Percentiles rank a stretch among this genome's conserved stretches.
These are phyloP conservation scores for Gorsachius magnificus DNA, from an alignment of 2,797 vertebrate species.

Conservation along the genomic window DNA sequence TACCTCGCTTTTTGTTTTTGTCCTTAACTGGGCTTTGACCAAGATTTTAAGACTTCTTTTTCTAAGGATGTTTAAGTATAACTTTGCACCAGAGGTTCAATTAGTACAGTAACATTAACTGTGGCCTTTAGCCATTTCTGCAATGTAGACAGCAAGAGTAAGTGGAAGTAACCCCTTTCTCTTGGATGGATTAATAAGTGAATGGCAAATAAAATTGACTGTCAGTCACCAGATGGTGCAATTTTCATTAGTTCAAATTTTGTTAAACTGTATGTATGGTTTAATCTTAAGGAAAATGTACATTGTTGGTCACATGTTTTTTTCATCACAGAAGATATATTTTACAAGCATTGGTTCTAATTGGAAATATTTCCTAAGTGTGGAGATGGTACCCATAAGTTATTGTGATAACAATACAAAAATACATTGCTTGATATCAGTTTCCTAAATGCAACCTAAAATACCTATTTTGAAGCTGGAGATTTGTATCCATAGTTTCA, in stretches of 20 bases:
- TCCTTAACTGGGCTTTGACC: not conserved
- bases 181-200: not conserved
- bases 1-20: not conserved
- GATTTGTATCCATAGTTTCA: not conserved
- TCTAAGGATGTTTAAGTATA: not conserved
- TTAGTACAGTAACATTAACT: not conserved
- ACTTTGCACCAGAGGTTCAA: not conserved
- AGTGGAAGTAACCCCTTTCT: not conserved
- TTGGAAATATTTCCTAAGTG: not conserved
- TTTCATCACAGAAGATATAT: not conserved
- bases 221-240: not conserved
- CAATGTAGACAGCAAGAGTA: not conserved
- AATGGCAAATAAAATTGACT: not conserved
- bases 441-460: not conserved
- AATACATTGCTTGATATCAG: not conserved
- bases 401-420: not conserved
- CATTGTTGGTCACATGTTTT: not conserved
- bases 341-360: not conserved
- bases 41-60: not conserved
- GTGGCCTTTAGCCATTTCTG: not conserved
- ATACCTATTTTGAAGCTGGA: not conserved
- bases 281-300: not conserved
- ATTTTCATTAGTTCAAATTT: not conserved
- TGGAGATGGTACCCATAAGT: not conserved
- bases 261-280: not conserved